A percentile compares a stretch with the other conserved stretches of the same genome.
Conservation (phyloP, 2,888 invertebrate genomes). For the Saturnia japonica region DNA sequence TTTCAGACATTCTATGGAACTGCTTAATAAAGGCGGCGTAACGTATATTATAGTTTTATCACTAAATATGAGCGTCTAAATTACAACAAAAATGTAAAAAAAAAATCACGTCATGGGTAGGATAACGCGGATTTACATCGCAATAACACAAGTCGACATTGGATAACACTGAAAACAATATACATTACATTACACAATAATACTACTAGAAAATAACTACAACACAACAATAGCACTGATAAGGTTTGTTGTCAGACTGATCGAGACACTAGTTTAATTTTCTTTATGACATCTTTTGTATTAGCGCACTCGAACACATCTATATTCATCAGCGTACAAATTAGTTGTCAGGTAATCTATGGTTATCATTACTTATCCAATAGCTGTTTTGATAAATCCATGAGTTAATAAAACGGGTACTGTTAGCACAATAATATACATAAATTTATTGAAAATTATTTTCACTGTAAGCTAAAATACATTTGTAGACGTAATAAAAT, state of each 20-base stretch:
- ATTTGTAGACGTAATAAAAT: no score
- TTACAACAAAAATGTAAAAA: background rate
- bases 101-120: background rate
- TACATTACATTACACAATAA: background rate
- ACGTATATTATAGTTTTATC: background rate
- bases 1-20: constrained; percentile 4
- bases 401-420: background rate
- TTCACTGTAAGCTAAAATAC: background rate
- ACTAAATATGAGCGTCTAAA: background rate
- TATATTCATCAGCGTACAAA: background rate
- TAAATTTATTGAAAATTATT: background rate
- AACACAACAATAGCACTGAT: background rate
- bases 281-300: background rate
- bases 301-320: background rate
- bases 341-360: background rate
- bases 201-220: no score
- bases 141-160: background rate
- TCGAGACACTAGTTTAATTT: background rate
- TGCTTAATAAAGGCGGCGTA: background rate
- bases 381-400: background rate
- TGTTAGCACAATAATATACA: background rate
- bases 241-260: background rate
- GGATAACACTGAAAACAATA: background rate
- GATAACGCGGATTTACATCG: background rate
- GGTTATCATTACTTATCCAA: background rate